Percentiles rank a stretch among this genome's conserved stretches.
These are phyloP conservation scores for Drosophila lacicola DNA, from an alignment of 2,888 invertebrate genomes.

Conservation along the genomic window DNA sequence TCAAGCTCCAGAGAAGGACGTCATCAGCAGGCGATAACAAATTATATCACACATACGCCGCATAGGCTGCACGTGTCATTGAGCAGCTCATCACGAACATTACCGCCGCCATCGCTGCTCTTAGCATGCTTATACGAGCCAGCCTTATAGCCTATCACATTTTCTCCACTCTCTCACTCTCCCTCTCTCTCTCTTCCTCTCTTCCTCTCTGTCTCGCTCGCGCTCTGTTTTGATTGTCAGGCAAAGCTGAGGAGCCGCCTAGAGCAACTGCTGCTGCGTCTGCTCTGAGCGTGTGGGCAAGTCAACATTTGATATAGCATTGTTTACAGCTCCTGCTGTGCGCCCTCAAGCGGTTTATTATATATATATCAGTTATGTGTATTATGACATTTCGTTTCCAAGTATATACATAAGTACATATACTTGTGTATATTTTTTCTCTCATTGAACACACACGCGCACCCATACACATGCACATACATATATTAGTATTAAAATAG, in stretches of 20 bases:
- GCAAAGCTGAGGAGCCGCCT: constrained; percentile 20
- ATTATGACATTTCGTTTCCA: constrained; percentile 73
- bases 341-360: constrained; percentile 75
- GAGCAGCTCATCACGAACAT: constrained; percentile 76
- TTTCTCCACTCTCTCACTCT: not conserved
- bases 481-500: constrained; percentile 54
- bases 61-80: constrained; percentile 71
- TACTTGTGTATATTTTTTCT: constrained; percentile 20
- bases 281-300: constrained; percentile 52
- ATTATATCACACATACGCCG: constrained; percentile 77
- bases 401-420: constrained; percentile 30
- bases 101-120: constrained; percentile 38
- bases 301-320: constrained; percentile 71
- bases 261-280: constrained; percentile 19
- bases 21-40: constrained; percentile 71
- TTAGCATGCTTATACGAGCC: constrained; percentile 13
- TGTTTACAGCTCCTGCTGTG: constrained; percentile 51
- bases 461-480: constrained; percentile 6
- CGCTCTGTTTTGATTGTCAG: constrained; percentile 50
- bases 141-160: constrained; percentile 23
- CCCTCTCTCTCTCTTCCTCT: not conserved
- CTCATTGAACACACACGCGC: constrained; percentile 38
- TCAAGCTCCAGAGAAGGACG: constrained; percentile 19
- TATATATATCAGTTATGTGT: constrained; percentile 73
- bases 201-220: not conserved